Conservation (phyloP, 2,797 vertebrate genomes). For the Manis pentadactyla region DNA sequence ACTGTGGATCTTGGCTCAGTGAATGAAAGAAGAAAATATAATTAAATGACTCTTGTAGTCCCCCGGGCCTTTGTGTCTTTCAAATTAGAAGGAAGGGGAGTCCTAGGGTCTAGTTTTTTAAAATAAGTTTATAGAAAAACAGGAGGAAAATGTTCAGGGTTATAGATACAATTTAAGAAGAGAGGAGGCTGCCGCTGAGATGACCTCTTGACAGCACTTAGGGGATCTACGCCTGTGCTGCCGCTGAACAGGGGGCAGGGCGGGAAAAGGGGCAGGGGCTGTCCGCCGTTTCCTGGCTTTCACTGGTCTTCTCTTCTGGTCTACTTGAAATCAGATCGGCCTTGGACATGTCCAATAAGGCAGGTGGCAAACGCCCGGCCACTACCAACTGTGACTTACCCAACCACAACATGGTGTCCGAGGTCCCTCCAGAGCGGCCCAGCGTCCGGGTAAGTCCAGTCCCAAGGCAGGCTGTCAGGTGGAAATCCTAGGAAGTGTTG, state of each 20-base stretch:
- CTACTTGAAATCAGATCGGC: conserved; percentile 82
- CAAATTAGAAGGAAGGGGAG: not conserved
- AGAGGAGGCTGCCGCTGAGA: not conserved
- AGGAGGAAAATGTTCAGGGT: not conserved
- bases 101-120: not conserved
- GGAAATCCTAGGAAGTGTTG: not conserved
- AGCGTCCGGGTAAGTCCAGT: conserved; percentile 89
- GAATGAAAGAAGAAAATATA: not conserved
- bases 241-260: not conserved
- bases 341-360: conserved; percentile 94
- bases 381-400: conserved; percentile 86
- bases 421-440: conserved; percentile 89
- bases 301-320: conserved; percentile 12
- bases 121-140: not conserved
- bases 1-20: not conserved
- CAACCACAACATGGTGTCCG: conserved; percentile 93
- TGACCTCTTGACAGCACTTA: not conserved
- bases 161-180: not conserved
- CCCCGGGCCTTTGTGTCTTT: not conserved
- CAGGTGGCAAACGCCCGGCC: conserved; percentile 85
- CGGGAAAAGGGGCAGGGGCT: not conserved
- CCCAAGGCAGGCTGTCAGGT: not conserved
- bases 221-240: not conserved
- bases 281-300: not conserved
- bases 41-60: not conserved